phyloP scores from a whole-genome alignment of 2,888 invertebrate species.

The Apantesis nais region DNA sequence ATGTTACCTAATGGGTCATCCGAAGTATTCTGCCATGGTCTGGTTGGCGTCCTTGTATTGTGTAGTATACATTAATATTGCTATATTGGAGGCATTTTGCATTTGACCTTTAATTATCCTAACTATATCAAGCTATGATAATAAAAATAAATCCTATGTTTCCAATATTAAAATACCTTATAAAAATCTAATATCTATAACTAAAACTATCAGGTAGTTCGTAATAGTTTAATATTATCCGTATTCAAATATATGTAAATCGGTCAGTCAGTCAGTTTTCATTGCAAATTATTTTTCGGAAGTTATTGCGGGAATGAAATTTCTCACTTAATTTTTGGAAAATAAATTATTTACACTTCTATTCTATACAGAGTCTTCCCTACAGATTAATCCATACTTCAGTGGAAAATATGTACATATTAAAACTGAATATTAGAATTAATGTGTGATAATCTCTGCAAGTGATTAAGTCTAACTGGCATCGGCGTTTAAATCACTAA shows the following conservation, averaged over 20 bases:
- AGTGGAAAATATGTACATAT: neutral
- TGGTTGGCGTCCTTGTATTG: neutral
- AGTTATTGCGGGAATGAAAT: neutral
- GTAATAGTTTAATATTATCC: neutral
- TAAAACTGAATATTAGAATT: neutral
- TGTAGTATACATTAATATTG: neutral
- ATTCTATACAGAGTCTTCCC: too few species aligned
- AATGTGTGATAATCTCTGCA: neutral
- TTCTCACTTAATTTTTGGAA: neutral
- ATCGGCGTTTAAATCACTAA: neutral
- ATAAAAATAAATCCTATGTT: neutral
- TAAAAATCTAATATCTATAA: slow-evolving; percentile 1
- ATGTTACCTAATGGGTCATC: neutral
- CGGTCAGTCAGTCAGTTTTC: neutral
- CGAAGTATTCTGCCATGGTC: neutral
- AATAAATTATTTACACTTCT: neutral
- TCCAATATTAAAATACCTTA: neutral
- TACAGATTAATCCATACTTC: neutral
- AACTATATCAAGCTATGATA: neutral
- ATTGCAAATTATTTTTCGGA: neutral
- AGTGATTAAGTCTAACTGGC: neutral
- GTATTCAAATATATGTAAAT: neutral
- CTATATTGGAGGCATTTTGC: neutral
- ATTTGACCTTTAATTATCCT: neutral
- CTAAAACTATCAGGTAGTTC: neutral